These are phyloP conservation scores for Papilio elwesi DNA, from an alignment of 2,888 invertebrate species.

Conservation along the genomic window DNA sequence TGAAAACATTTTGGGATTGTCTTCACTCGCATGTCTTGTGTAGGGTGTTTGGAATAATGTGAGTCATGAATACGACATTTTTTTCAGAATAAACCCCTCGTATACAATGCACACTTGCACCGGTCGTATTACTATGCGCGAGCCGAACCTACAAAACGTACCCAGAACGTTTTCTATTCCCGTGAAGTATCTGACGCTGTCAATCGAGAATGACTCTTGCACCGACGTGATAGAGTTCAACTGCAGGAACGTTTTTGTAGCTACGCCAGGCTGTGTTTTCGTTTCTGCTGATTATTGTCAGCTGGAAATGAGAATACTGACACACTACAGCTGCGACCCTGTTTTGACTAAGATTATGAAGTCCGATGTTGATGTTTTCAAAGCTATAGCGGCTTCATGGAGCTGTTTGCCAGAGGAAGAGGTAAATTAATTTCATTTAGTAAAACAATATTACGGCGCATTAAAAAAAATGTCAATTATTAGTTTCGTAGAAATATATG, in stretches of 20 bases:
- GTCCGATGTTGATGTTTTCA: slow-evolving; percentile 91
- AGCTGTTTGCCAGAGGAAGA: slow-evolving; percentile 86
- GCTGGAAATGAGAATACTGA: slow-evolving; percentile 95
- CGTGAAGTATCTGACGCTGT: slow-evolving; percentile 55
- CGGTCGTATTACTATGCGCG: slow-evolving; percentile 95
- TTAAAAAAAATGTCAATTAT: too few species aligned
- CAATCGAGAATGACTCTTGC: slow-evolving; percentile 49
- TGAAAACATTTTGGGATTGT: slow-evolving; percentile 18
- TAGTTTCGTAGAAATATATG: too few species aligned
- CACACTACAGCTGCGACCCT: slow-evolving; percentile 93
- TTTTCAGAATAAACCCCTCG: slow-evolving; percentile 85
- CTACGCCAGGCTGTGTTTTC: slow-evolving; percentile 85
- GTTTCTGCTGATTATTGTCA: slow-evolving; percentile 98
- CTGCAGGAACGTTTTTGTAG: slow-evolving; percentile 88
- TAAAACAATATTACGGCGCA: too few species aligned
- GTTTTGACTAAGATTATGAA: slow-evolving; percentile 87
- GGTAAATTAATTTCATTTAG: slow-evolving; percentile 68
- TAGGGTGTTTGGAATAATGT: not conserved
- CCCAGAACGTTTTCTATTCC: slow-evolving; percentile 92
- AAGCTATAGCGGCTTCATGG: slow-evolving; percentile 93
- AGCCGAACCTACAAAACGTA: slow-evolving; percentile 96
- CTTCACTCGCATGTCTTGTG: not conserved
- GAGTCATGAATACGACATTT: slow-evolving; percentile 41
- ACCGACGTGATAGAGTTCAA: slow-evolving; percentile 81
- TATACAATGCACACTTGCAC: slow-evolving; percentile 89